These are phyloP conservation scores for Aspiorhynchus laticeps DNA, from an alignment of 2,113 vertebrate species.

Conservation along the genomic window DNA sequence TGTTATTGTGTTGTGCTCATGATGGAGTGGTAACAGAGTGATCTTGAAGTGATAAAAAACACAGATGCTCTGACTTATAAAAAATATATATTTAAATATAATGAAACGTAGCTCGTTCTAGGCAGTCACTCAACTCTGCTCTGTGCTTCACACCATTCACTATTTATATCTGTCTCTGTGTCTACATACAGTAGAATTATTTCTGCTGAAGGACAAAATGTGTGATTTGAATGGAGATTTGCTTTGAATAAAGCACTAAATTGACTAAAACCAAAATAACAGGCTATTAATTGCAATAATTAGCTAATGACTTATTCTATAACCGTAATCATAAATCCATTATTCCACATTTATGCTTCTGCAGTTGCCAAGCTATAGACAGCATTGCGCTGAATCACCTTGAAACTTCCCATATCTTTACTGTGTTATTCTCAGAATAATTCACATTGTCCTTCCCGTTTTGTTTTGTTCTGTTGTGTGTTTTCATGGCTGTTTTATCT, in stretches of 20 bases:
- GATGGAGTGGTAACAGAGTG: background rate
- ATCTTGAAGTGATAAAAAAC: background rate
- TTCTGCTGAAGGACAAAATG: background rate
- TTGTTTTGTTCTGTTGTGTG: background rate
- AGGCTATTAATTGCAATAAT: constrained; percentile 58
- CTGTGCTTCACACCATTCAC: too few relatives aligned
- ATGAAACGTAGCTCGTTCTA: too few relatives aligned
- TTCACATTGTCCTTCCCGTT: background rate
- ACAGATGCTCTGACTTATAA: background rate
- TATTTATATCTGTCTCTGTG: background rate
- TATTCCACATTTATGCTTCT: too few relatives aligned
- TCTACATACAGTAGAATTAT: background rate
- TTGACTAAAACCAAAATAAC: constrained; percentile 60
- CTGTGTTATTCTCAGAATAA: background rate
- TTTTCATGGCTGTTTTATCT: background rate
- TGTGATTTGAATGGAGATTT: constrained; percentile 52
- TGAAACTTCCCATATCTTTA: background rate
- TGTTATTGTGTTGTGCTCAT: background rate
- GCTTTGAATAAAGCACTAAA: constrained; percentile 48
- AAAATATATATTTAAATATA: too few relatives aligned
- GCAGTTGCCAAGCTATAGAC: constrained; percentile 42
- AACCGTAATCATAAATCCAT: constrained; percentile 37
- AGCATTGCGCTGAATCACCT: constrained; percentile 5
- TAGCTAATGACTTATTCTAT: constrained; percentile 50
- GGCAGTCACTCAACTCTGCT: too few relatives aligned